Evolutionary conservation across 2,797 vertebrate genomes (phyloP), one percentile per base, ranked within the genome.

Genomic region (Potorous gilbertii): DNA sequence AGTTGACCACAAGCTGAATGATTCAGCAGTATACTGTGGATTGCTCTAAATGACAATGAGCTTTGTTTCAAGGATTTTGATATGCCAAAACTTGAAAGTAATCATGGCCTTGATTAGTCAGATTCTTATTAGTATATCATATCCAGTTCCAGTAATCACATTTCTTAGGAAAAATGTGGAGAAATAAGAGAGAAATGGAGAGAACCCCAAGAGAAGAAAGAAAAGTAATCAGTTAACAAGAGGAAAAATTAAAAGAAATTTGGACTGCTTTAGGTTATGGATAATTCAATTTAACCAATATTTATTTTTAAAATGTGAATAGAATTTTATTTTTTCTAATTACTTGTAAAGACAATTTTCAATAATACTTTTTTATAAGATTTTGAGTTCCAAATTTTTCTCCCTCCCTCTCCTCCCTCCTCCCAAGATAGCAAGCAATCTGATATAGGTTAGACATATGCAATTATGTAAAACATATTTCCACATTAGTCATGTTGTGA

Each of bases 61-160:
- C 40, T 93, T 2, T 94, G 96, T 97, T 97, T 96, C 96, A 92
- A 96, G 96, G 93, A 97, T 55, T 59, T 40, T 94, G 94, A 89
- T 93, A 94, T 0, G 62, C 18, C 55, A 40, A 95, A 91, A 31
- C 29, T 95, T 55, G 94, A 94, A 96, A 96, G 95, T 94, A 56
- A 66, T 94, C 96, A 52, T 74, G 54, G 92, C 66, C 92, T 93
- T 93, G 27, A 94, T 97, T 89, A 87, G 92, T 74, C 96, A 96
- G 92, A 55, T 54, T 56, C 16, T 93, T 66, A 90, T 91, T 89
- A 87, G 90, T 94, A 56, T 87, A 94, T 0, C 18, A 96, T 50
- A 56, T 46, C 50, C 57, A 24, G 54, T 81, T 56, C 55, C 40
- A 87, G 10, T 87, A 34, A 27, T 94, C 89, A 92, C 3, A 3